phyloP scores from a whole-genome alignment of 2,113 vertebrate species.

The Daphoenositta chrysoptera region DNA sequence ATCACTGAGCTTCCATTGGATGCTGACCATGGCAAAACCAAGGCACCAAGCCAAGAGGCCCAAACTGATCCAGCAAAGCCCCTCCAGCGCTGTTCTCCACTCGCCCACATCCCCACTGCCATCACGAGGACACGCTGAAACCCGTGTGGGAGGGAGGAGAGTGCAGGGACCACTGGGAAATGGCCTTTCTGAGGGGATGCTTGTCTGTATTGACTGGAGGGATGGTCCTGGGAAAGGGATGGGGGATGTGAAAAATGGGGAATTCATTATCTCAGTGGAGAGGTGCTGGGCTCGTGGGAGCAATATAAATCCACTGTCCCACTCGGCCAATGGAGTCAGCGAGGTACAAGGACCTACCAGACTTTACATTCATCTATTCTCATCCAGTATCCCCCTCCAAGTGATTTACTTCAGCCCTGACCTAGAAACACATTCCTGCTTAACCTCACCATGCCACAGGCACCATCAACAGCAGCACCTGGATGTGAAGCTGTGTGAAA shows the following conservation, averaged over 20 bases:
- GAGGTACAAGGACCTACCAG: neutral
- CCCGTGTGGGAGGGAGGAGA: neutral
- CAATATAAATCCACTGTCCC: neutral
- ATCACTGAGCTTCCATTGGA: neutral
- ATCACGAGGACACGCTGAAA: fast-evolving
- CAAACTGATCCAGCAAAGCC: neutral
- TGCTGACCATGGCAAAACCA: neutral
- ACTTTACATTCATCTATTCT: neutral
- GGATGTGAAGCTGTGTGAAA: neutral
- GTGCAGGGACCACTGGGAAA: fast-evolving
- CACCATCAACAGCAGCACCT: fast-evolving
- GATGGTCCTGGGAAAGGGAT: neutral
- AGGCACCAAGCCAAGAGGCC: neutral
- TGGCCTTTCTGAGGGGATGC: neutral
- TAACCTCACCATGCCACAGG: neutral
- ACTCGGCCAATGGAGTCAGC: fast-evolving
- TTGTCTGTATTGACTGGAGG: neutral
- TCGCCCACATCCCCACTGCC: fast-evolving
- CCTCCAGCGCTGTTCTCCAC: neutral
- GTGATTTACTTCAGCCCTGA: neutral
- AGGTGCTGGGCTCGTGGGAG: neutral
- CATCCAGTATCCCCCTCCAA: neutral
- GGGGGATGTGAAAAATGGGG: neutral
- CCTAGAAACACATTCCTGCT: neutral
- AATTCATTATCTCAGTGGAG: neutral